Percentiles rank a stretch among this genome's conserved stretches.
Conservation (phyloP, 2,797 vertebrate genomes). For the Rhinoraja longicauda region DNA sequence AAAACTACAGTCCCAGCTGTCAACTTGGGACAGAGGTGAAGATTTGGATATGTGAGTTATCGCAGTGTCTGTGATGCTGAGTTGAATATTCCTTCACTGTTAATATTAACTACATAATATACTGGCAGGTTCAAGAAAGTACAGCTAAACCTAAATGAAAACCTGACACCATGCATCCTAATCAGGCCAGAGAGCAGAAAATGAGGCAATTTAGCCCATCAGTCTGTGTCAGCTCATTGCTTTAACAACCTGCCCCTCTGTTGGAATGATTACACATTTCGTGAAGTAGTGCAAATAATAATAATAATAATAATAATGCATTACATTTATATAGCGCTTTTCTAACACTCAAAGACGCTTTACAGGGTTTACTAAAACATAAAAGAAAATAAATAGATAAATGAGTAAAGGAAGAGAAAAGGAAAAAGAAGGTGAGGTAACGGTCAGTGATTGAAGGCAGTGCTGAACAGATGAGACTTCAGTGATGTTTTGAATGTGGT, state of each 20-base stretch:
- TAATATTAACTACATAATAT: neutral
- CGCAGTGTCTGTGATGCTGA: neutral
- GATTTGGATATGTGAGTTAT: neutral
- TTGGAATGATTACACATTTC: neutral
- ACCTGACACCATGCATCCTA: neutral
- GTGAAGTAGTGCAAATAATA: neutral
- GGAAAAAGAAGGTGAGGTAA: too few relatives aligned
- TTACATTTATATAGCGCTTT: too few relatives aligned
- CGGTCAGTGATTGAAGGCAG: too few relatives aligned
- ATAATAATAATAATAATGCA: too few relatives aligned
- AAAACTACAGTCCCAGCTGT: neutral
- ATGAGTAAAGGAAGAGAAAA: too few relatives aligned
- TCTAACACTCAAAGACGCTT: too few relatives aligned
- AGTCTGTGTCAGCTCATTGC: neutral
- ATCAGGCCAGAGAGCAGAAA: too few relatives aligned
- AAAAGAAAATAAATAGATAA: too few relatives aligned
- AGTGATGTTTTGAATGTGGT: too few relatives aligned
- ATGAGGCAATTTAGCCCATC: neutral
- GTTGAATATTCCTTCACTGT: neutral
- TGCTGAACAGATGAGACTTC: too few relatives aligned
- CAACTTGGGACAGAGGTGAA: neutral
- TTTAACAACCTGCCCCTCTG: too few relatives aligned
- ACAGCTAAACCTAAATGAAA: neutral
- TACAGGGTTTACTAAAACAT: too few relatives aligned
- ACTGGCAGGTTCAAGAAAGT: neutral